Base-by-base conservation (phyloP, 2,888 invertebrate genomes). In the Opisthograptis luteolata region DNA sequence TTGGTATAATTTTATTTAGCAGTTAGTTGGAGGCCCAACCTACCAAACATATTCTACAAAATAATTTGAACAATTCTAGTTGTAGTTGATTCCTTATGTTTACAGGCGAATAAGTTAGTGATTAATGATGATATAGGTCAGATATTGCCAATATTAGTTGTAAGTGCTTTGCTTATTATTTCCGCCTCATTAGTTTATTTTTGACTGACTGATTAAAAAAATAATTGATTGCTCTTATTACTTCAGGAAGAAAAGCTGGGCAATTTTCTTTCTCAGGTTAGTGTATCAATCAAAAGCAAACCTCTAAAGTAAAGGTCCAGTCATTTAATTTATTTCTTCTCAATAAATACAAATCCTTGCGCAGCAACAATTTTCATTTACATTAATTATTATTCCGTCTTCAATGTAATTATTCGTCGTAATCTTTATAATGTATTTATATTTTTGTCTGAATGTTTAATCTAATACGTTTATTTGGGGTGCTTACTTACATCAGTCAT, bases 141-240 rank as follows among this genome's bases (percentile, higher is more conserved):
- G 9, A 32, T 75, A 79, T 75, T 77, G 81, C 79, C 81, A 80
- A 79, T 71, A 67, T 79, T 78, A 76, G 66, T 60, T 36, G 37
- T 79, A 79, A 76, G 80, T 62, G 77, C 79, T 81, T 75, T 60
- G 71, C 73, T 70, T 68, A 31, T 47, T 36, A 42, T 47, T 40
- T 47, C 43, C 37, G 40, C 36, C 56, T 56, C 52, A 27, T 19
- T 39, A 17, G 8, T 39, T 40, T 39, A 19, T 12, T 34, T 35
- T 40, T 19, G 8, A 10, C 8, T n/a, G 40, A 47, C 28, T 34
- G 40, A 35, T 28, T 32, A 15, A 24, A 14, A 13, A 14, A 12
- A n/a, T 8, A 34, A 12, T 8, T 34, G 34, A 12, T 20, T 10
- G 22, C 22, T 9, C 5, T 14, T 36, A 24, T 9, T 7, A 36